These are phyloP conservation scores for Cyrtodaria siliqua DNA, from an alignment of 2,888 invertebrate species.

Conservation along the genomic window DNA sequence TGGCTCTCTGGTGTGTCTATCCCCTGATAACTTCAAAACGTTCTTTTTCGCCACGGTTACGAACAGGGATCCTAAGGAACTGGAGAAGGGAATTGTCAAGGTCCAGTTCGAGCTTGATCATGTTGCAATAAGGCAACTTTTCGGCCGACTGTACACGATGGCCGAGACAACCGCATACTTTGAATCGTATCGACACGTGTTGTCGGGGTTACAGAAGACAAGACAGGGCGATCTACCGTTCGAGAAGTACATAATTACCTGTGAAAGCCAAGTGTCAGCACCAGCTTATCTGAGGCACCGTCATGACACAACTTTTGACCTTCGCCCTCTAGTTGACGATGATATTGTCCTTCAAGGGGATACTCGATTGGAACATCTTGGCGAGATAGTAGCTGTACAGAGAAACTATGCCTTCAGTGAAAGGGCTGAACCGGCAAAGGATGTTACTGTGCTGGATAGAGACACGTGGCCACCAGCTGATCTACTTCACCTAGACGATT, in stretches of 20 bases:
- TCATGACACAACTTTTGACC: conserved; percentile 46
- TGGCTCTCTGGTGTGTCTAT: conserved; percentile 92
- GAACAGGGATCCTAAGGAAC: conserved; percentile 68
- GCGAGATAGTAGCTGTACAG: conserved; percentile 16
- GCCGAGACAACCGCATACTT: conserved; percentile 93
- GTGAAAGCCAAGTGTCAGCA: conserved; percentile 62
- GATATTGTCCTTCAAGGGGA: conserved; percentile 52
- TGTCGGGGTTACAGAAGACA: conserved; percentile 90
- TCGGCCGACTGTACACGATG: conserved; percentile 87
- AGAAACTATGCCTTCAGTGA: conserved; percentile 38
- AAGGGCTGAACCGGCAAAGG: conserved; percentile 38
- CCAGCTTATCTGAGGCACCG: conserved; percentile 68
- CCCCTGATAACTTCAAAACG: conserved; percentile 90
- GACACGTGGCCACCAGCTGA: conserved; percentile 61
- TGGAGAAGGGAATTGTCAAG: conserved; percentile 73
- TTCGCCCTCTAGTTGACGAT: conserved; percentile 71
- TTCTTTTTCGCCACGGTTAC: conserved; percentile 90
- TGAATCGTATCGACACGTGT: conserved; percentile 92
- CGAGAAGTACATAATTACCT: conserved; percentile 70
- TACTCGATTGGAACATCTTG: conserved; percentile 41
- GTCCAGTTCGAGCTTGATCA: conserved; percentile 68
- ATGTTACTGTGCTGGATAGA: conserved; percentile 28
- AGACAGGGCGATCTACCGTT: conserved; percentile 79
- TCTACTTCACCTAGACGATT: conserved; percentile 77
- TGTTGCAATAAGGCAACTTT: conserved; percentile 32